Evolutionary conservation across 2,113 vertebrate species (phyloP).

Genomic region (Hyperopisus bebe): DNA sequence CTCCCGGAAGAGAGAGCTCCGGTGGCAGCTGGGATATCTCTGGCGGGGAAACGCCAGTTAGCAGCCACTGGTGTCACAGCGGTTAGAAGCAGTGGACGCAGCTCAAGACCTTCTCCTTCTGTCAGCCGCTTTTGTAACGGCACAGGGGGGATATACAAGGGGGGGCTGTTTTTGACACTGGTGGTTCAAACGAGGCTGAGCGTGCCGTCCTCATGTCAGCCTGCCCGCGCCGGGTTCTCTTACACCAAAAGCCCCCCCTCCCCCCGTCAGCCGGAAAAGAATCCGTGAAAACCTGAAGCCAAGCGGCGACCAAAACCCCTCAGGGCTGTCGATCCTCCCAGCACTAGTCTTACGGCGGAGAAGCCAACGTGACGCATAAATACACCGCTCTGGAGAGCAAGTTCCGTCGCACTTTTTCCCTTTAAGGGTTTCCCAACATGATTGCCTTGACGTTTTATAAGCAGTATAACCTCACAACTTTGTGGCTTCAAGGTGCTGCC

Average conservation of each 20-base stretch:
- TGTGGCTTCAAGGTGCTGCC: neutral
- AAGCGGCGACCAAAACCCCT: neutral
- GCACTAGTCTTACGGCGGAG: neutral
- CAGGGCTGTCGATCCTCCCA: neutral
- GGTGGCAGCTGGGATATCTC: neutral
- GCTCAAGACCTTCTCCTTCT: neutral
- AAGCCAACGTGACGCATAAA: neutral
- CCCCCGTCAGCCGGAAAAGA: neutral
- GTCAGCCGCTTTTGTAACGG: neutral
- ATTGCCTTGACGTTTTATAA: neutral
- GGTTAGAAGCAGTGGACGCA: neutral
- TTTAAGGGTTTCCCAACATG: neutral
- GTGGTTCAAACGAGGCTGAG: neutral
- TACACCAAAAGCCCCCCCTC: neutral
- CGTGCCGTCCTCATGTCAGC: neutral
- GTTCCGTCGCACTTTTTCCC: neutral
- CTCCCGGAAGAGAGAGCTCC: neutral
- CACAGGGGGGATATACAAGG: neutral
- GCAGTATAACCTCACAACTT: neutral
- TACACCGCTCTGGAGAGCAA: neutral
- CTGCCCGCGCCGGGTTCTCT: no score
- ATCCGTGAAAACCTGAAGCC: neutral
- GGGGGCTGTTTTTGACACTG: neutral
- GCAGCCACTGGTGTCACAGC: neutral
- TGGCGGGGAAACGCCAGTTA: neutral